phyloP scores from a whole-genome alignment of 2,797 vertebrate species.

The Phataginus tricuspis region DNA sequence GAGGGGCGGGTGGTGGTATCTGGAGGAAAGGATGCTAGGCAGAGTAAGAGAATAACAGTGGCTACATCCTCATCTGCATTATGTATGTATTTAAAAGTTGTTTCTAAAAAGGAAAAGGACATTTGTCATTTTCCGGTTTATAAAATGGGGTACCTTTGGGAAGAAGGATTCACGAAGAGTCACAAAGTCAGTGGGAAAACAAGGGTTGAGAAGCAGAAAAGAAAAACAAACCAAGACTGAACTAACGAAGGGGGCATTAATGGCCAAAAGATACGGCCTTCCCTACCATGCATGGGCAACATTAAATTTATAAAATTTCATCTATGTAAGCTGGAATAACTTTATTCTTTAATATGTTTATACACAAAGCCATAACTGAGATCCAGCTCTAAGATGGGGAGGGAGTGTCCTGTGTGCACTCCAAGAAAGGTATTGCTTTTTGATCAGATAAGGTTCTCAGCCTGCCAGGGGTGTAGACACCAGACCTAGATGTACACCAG shows the following conservation, averaged over 20 bases:
- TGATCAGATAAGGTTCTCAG: neutral
- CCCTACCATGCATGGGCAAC: neutral
- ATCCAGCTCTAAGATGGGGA: neutral
- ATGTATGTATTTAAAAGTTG: neutral
- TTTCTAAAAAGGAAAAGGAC: slow-evolving; percentile 24
- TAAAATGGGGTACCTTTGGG: neutral
- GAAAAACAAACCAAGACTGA: neutral
- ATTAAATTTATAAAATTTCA: neutral
- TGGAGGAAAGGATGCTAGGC: neutral
- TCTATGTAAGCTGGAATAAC: neutral
- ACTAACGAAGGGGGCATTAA: neutral
- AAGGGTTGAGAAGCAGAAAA: neutral
- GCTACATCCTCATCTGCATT: neutral
- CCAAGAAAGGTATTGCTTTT: neutral
- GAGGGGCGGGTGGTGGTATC: neutral
- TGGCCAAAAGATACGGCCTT: neutral
- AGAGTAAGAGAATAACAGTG: neutral
- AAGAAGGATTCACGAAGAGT: neutral
- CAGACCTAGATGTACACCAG: neutral
- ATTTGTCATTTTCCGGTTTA: neutral
- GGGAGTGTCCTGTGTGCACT: neutral
- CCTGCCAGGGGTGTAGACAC: neutral
- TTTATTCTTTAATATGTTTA: neutral
- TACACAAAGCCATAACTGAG: neutral
- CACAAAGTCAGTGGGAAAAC: neutral